Base-by-base conservation (phyloP, 2,113 vertebrate genomes). In the Hippocampus barbouri region DNA sequence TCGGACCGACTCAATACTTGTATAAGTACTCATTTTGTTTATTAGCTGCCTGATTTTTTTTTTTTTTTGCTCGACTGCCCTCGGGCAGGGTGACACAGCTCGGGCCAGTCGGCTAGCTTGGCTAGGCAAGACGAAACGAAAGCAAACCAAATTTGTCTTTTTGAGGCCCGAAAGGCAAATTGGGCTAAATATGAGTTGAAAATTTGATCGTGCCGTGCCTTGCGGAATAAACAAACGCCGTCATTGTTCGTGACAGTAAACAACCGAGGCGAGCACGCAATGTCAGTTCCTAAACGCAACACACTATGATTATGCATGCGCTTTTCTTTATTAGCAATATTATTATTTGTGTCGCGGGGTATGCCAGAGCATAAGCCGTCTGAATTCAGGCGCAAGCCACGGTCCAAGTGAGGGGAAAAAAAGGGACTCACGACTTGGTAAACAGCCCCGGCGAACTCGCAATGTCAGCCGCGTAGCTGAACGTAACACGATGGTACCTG, bases 21-120 rank as follows among this genome's bases (percentile, higher is more conserved):
- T 4, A 34, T 3, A 1, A 12, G 16, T 16, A 34, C 15, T 61
- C 1, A 9, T 3, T n/a, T n/a, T n/a, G 20, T 10, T 30, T 18
- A 4, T 30, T 61, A 9, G 30, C 8, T 34, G 14, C 27, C 16
- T 20, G 1, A 61, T 34, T 61, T 61, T 45, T 45, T 11, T 45
- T 14, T 45, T 2, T 45, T 45, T 45, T 45, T 18, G 27, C 27
- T 34, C 59, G 27, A 61, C 15, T 61, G 68, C 34, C 4, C 12
- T 8, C 4, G 8, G 4, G 41, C 23, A 60, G n/a, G 23, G 69
- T 60, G 69, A 70, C 54, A 70, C 56, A 61, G 40, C 69, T 61
- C n/a, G 18, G 38, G 34, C 40, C 18, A 34, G 9, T 23, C 15
- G 47, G 57, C 23, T 68, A 38, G 23, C 27, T 61, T 34, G 15